These are phyloP conservation scores for Trichoplusia ni DNA, from an alignment of 1,140 invertebrate genomes.

Conservation along the genomic window DNA sequence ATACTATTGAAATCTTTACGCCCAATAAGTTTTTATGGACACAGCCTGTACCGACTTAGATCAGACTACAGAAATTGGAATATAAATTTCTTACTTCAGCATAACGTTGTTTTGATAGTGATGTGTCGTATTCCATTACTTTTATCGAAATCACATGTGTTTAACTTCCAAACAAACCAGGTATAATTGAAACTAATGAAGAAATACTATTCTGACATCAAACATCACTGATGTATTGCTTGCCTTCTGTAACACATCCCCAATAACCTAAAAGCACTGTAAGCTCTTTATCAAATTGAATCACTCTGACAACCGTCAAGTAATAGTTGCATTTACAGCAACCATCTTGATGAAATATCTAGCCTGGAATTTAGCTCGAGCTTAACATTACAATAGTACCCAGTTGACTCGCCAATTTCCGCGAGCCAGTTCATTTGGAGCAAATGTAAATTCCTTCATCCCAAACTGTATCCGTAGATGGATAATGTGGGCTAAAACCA, in stretches of 20 bases:
- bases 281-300: no score
- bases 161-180: no score
- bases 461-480: slow-evolving; percentile 17
- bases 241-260: no score
- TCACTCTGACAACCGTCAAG: neutral
- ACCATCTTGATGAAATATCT: neutral
- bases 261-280: no score
- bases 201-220: no score
- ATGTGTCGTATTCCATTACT: no score
- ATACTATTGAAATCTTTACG: slow-evolving; percentile 17
- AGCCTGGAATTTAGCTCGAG: neutral
- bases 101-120: no score
- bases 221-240: no score
- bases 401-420: neutral
- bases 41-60: no score
- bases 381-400: neutral
- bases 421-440: slow-evolving; percentile 7
- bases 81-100: no score
- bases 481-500: slow-evolving; percentile 6
- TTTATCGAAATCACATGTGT: no score
- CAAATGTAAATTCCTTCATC: slow-evolving; percentile 8
- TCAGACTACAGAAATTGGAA: neutral
- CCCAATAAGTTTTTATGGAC: slow-evolving; percentile 18
- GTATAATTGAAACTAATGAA: no score
- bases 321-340: neutral